These are phyloP conservation scores for Neotragus pygmaeus DNA, from an alignment of 2,113 vertebrate species.

Conservation along the genomic window DNA sequence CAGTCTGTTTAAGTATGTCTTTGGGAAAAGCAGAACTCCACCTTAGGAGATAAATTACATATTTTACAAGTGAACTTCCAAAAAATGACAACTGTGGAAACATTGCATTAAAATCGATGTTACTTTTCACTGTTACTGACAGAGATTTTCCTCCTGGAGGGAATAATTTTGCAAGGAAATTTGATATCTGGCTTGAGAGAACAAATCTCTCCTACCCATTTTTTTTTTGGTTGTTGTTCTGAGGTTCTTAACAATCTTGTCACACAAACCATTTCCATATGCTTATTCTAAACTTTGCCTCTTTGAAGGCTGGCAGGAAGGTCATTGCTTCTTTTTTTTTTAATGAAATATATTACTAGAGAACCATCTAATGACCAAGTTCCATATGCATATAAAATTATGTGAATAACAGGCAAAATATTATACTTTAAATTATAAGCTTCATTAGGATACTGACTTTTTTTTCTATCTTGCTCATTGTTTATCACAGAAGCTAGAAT, in stretches of 20 bases:
- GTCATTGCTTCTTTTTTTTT: not conserved
- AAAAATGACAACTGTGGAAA: slow-evolving; percentile 10
- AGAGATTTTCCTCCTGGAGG: not conserved
- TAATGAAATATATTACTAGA: not conserved
- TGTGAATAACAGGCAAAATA: not conserved
- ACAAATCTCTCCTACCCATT: not conserved
- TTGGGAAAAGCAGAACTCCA: slow-evolving; percentile 48
- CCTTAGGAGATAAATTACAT: not conserved
- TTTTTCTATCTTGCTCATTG: not conserved
- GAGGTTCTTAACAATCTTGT: not conserved
- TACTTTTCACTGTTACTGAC: not conserved
- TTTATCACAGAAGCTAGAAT: not conserved
- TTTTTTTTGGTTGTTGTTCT: not conserved
- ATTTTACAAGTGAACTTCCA: slow-evolving; percentile 32
- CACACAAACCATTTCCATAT: not conserved
- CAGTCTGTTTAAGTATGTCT: not conserved
- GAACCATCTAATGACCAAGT: not conserved
- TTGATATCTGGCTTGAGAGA: not conserved
- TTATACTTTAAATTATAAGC: not conserved
- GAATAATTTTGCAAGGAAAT: slow-evolving; percentile 18
- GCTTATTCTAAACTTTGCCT: not conserved
- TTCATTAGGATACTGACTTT: not conserved
- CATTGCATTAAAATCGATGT: not conserved
- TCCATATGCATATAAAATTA: not conserved
- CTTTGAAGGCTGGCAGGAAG: not conserved